Evolutionary conservation across 2,113 vertebrate species (phyloP), one percentile per base, ranked within the genome.

Genomic region (Trematomus loennbergii): DNA sequence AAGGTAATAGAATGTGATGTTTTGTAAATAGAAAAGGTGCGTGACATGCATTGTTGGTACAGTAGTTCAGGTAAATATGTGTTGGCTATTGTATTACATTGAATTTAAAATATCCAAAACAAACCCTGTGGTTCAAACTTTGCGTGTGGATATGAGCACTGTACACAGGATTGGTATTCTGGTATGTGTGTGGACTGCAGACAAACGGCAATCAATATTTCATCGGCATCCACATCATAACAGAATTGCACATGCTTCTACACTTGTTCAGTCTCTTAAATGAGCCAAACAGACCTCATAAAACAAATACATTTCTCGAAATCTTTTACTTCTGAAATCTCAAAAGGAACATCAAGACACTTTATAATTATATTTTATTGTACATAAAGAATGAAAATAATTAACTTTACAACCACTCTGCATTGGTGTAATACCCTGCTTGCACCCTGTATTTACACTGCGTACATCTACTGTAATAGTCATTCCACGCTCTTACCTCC

Each of bases 381-480:
- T 68, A 65, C 62, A 52, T 75, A 90, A 85, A 66, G 11, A 82
- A 84, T 82, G 79, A 70, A 64, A 85, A 77, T 40, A 86, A 82
- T 85, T 62, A 43, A 22, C 49, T 49, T 81, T 77, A 80, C 36
- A 82, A 43, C 70, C 45, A 12, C 48, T 75, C 53, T 85, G 58
- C 76, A 81, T 55, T 46, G 62, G 72, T 91, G 85, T 89, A 92
- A 93, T 91, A 43, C 69, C 50, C 81, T 76, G 5, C 64, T 61
- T 72, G 70, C 12, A 85, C 62, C 80, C 88, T 90, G 78, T 86
- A 87, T 83, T 92, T 92, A 91, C 67, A 75, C 63, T 29, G 61
- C 69, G 79, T 84, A 85, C 87, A 81, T 86, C 75, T 69, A 80
- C 58, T 81, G 78, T 83, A 86, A 84, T 73, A 79, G 75, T 75